Base-by-base conservation (phyloP, 2,113 vertebrate species). In the Leptobrachium ailaonicum region DNA sequence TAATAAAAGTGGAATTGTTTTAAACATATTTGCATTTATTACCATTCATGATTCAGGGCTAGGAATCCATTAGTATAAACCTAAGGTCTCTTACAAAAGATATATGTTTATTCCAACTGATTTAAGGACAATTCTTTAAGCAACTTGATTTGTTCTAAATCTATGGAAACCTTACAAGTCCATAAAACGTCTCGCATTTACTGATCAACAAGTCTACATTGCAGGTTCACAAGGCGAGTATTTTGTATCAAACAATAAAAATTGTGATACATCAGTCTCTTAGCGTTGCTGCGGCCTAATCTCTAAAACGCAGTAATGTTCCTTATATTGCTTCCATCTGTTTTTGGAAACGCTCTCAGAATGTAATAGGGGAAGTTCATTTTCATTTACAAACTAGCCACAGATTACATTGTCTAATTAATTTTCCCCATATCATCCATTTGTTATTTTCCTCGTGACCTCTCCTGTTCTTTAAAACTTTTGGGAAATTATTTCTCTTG, bases 401-500 rank as follows among this genome's bases (percentile, higher is more conserved):
- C 75, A 77, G 69, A 77, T 77, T 77, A 77, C 20, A 54, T 42
- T 77, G 75, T 69, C 75, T 58, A 77, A 77, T 77, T 69, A 77
- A 77, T 77, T 77, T 69, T 45, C 75, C 58, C 53, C 75, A 60
- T 77, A 77, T 69, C 54, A 60, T 77, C 66, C 56, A 77, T 77
- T 77, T 58, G 54, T 53, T 10, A 70, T 70, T 77, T 70, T 69
- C 66, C 56, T 77, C 58, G 44, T 77, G 75, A 77, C 75, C 75
- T 77, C 13, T 53, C 45, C 7, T 7, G 43, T 69, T 77, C 75
- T n/a, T 66, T 60, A 69, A 77, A 77, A 69, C 75, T 69, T 77
- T 77, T 69, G 66, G 75, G 66, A 77, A 77, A 60, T 77, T 13
- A 77, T 77, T 77, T 77, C 54, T 69, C 66, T 69, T 45, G 14